Conservation (phyloP, 2,113 vertebrate genomes). For the Capreolus pygargus region DNA sequence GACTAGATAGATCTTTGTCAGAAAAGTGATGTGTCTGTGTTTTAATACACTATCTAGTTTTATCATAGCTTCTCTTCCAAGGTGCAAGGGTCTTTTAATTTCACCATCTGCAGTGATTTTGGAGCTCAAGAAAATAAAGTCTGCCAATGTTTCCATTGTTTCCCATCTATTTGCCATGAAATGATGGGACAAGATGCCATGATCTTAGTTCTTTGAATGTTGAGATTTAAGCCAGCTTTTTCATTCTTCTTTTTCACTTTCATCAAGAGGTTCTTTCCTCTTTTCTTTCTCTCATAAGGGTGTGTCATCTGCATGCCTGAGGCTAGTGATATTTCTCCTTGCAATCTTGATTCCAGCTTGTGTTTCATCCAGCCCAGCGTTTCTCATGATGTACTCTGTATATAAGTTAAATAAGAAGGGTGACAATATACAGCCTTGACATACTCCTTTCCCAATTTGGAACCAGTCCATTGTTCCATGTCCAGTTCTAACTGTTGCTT, state of each 20-base stretch:
- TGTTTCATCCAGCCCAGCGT: background rate
- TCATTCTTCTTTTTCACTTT: background rate
- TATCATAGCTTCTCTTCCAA: background rate
- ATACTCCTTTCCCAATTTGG: background rate
- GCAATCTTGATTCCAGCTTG: background rate
- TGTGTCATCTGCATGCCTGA: background rate
- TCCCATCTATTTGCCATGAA: background rate
- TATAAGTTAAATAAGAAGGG: background rate
- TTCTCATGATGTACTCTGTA: background rate
- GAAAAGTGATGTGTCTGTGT: background rate
- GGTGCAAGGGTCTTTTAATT: background rate
- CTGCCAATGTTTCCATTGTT: background rate
- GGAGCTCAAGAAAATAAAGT: background rate
- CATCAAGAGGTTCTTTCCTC: background rate
- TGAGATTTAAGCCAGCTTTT: background rate
- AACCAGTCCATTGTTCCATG: background rate
- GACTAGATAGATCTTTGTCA: background rate
- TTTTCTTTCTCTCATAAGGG: fast-evolving
- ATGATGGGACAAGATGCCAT: background rate
- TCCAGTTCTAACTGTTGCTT: background rate
- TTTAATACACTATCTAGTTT: background rate
- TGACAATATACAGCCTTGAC: background rate
- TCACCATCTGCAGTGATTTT: background rate
- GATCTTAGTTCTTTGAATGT: background rate
- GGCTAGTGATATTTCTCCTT: background rate